Evolutionary conservation across 2,797 vertebrate genomes (phyloP).

Genomic region (Propithecus perrieri): DNA sequence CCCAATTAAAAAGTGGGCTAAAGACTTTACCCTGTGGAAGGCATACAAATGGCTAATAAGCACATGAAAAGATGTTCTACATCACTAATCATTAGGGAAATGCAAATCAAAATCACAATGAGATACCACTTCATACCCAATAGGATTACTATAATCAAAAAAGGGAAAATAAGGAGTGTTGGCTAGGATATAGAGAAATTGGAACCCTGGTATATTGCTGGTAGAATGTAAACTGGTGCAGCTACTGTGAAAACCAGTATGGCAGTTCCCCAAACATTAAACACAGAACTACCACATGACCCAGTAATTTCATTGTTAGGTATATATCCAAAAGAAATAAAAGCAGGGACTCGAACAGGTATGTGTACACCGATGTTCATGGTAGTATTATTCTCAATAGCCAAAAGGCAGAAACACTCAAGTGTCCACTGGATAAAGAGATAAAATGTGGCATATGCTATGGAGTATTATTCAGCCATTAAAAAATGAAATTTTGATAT

Average conservation of each 20-base stretch:
- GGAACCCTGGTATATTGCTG: background rate
- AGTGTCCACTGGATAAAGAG: background rate
- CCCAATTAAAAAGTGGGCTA: background rate
- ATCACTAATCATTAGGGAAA: background rate
- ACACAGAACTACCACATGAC: background rate
- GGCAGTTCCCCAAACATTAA: background rate
- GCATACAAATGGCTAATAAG: background rate
- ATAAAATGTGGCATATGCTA: background rate
- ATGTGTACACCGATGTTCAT: background rate
- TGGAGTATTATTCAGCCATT: background rate
- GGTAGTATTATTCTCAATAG: background rate
- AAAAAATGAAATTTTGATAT: background rate
- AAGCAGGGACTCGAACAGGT: background rate
- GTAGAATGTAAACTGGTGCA: background rate
- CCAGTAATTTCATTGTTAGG: background rate
- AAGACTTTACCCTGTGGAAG: background rate
- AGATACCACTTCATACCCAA: background rate
- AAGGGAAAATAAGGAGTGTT: background rate
- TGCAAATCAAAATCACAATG: background rate
- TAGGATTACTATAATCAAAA: background rate
- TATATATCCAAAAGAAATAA: background rate
- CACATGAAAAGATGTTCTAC: background rate
- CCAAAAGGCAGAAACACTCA: background rate
- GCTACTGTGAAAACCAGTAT: background rate
- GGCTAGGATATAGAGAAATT: background rate